Base-by-base conservation (phyloP, 2,113 vertebrate species). In the Dromaius novaehollandiae region DNA sequence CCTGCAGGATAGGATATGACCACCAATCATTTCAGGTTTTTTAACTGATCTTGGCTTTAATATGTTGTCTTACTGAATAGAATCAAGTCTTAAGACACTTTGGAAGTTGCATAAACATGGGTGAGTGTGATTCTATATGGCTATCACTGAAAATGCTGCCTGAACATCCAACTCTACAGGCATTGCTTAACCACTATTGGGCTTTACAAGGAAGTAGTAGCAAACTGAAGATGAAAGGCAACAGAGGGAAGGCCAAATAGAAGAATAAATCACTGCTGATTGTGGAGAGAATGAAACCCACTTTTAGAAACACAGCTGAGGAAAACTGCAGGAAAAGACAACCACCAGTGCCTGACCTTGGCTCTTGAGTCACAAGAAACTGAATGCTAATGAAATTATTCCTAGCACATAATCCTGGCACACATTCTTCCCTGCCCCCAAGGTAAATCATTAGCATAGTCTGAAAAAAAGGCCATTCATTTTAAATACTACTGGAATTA, bases 261-360 rank as follows among this genome's bases (percentile, higher is more conserved):
- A 18, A 91, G 61, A 93, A 94, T 61, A 93, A 94, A 86, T 92
- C 80, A 53, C 48, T 89, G 11, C 10, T 82, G 48, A 70, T 11
- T 66, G 36, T 9, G 6, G 12, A 89, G 20, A 90, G 66, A 46
- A 63, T 55, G 30, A 95, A 90, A 82, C 8, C 13, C 2, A 5
- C n/a, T 89, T 42, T 64, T 40, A 66, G 25, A 91, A 91, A 83
- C 28, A 61, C 19, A 77, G 63, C 40, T 61, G 40, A 81, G 51
- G 53, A 40, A 65, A 65, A 64, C 36, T 26, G 63, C 21, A 64
- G 24, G 63, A 83, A 93, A 74, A 84, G 81, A 56, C 28, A 95
- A 74, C 38, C 21, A 21, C 13, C 75, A 91, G 40, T 89, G 40
- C 11, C 20, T 82, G 91, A 91, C 63, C 75, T 79, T 89, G 71